phyloP scores from a whole-genome alignment of 2,888 invertebrate genomes.

The Ichneumoninae sp. region DNA sequence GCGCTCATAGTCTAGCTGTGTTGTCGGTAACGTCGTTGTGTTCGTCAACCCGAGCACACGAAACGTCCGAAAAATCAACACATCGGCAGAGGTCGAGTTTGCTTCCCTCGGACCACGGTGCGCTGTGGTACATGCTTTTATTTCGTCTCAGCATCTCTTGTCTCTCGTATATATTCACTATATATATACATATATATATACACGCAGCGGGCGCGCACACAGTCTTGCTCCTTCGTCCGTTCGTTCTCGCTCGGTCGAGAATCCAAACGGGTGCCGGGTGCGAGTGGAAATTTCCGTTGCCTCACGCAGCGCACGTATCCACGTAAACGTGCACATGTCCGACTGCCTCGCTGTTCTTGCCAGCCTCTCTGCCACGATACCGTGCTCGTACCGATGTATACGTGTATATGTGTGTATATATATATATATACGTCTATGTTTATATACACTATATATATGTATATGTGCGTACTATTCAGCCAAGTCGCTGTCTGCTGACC shows the following conservation, averaged over 20 bases:
- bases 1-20: not conserved
- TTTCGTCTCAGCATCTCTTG: conserved; percentile 30
- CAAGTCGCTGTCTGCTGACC: conserved; percentile 54
- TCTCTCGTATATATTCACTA: not conserved
- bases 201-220: not conserved
- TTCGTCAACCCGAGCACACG: not conserved
- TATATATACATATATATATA: not conserved
- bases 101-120: conserved; percentile 55
- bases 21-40: not conserved
- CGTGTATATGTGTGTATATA: conserved; percentile 13
- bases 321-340: conserved; percentile 64
- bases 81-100: conserved; percentile 17
- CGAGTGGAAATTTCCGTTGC: conserved; percentile 74
- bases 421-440: conserved; percentile 21
- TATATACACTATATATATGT: not conserved
- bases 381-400: conserved; percentile 1
- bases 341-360: conserved; percentile 40
- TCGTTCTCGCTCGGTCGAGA: conserved; percentile 53
- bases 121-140: conserved; percentile 27
- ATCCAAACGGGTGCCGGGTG: conserved; percentile 64
- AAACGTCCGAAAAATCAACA: conserved; percentile 12
- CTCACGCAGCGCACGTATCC: conserved; percentile 65
- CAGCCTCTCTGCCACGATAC: conserved; percentile 44
- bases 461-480: conserved; percentile 13
- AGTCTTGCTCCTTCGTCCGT: conserved; percentile 40